phyloP scores from a whole-genome alignment of 1,140 invertebrate genomes.

The Apis mellifera region DNA sequence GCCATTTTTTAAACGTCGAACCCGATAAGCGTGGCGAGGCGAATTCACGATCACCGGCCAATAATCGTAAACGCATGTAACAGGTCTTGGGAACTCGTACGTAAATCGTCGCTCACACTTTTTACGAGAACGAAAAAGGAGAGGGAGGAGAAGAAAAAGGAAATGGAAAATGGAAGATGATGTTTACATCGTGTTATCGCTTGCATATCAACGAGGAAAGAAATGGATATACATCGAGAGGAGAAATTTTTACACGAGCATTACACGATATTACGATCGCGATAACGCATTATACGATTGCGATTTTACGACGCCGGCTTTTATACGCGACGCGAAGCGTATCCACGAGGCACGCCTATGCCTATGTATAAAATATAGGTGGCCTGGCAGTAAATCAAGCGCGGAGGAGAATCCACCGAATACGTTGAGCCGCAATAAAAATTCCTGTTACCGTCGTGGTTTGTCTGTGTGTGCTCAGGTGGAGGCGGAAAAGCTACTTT shows the following conservation, averaged over 20 bases:
- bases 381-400: not conserved
- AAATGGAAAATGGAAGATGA: not conserved
- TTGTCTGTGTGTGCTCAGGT: slow-evolving; percentile 19
- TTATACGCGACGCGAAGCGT: slow-evolving; percentile 57
- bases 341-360: slow-evolving; percentile 13
- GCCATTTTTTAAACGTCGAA: not conserved
- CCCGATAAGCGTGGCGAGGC: not conserved
- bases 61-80: slow-evolving; percentile 2
- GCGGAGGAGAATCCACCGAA: not conserved
- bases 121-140: not conserved
- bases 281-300: slow-evolving; percentile 73
- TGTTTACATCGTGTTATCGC: not conserved
- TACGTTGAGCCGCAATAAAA: slow-evolving; percentile 7
- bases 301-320: slow-evolving; percentile 68
- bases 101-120: not conserved
- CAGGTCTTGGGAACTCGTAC: not conserved
- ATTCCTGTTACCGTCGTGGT: not conserved
- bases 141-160: not conserved
- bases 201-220: not conserved
- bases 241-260: slow-evolving; percentile 52
- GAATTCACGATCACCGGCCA: not conserved
- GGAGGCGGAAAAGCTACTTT: slow-evolving; percentile 3
- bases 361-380: slow-evolving; percentile 13
- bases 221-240: not conserved
- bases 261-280: slow-evolving; percentile 64